Evolutionary conservation across 2,797 vertebrate species (phyloP).

Genomic region (Gallirallus australis): DNA sequence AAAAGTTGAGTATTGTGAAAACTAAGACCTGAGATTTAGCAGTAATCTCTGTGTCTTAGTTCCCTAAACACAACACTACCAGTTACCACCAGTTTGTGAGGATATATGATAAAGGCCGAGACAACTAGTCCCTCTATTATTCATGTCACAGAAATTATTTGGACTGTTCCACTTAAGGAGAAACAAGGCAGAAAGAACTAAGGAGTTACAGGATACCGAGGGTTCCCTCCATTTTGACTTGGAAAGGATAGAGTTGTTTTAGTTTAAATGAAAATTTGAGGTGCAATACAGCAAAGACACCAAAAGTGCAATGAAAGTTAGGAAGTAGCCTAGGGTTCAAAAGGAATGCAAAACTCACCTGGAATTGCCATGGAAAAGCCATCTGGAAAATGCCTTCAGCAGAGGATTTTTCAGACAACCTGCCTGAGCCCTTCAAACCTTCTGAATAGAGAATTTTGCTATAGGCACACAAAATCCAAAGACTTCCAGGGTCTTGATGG

Average conservation of each 20-base stretch:
- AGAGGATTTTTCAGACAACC: not conserved
- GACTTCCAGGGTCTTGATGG: not conserved
- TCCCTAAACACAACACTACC: not conserved
- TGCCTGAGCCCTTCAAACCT: not conserved
- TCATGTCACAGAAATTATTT: rapidly evolving
- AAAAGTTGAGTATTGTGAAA: not conserved
- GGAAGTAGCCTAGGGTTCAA: not conserved
- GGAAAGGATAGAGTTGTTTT: not conserved
- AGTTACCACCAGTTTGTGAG: not conserved
- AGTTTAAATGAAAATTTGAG: not conserved
- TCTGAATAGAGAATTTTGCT: not conserved
- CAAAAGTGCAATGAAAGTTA: not conserved
- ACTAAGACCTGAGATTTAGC: not conserved
- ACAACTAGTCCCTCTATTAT: not conserved
- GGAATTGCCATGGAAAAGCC: not conserved
- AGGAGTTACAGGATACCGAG: not conserved
- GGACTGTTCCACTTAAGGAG: not conserved
- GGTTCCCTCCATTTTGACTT: not conserved
- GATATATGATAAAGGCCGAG: not conserved
- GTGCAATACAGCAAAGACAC: not conserved
- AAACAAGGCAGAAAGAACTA: not conserved
- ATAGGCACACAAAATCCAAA: not conserved
- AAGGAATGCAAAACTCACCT: not conserved
- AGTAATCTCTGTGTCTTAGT: not conserved
- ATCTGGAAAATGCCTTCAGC: not conserved